A percentile compares a stretch with the other conserved stretches of the same genome.
Evolutionary conservation across 2,797 vertebrate genomes (phyloP).

Genomic region (Carduelis carduelis): DNA sequence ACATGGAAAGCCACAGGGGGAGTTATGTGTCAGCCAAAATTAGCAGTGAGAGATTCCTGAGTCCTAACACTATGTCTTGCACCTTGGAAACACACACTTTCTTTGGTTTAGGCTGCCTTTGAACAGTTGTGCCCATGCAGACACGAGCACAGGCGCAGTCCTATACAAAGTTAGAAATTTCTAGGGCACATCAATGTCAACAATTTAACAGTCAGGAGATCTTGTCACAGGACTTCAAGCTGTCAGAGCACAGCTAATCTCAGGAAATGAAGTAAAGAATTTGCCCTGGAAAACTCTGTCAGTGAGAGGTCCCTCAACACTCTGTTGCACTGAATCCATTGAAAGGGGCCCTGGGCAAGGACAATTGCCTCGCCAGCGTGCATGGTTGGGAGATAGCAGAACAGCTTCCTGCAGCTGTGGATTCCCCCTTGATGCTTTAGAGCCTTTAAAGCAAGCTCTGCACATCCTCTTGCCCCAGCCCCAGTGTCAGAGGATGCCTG

Average conservation of each 20-base stretch:
- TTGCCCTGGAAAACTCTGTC: neutral
- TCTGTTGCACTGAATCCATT: neutral
- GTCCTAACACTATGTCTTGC: neutral
- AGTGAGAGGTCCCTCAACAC: neutral
- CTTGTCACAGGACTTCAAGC: neutral
- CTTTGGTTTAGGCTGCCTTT: neutral
- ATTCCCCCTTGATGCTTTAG: rapidly evolving
- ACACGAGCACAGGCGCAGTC: neutral
- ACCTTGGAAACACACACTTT: rapidly evolving
- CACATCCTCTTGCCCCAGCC: no score
- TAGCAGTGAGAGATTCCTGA: neutral
- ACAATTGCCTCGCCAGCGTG: rapidly evolving
- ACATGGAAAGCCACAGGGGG: neutral
- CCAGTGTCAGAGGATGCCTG: neutral
- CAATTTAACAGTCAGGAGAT: neutral
- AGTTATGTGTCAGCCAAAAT: neutral
- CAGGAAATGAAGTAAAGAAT: neutral
- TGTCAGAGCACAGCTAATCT: neutral
- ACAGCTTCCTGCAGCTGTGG: neutral
- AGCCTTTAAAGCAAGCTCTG: neutral
- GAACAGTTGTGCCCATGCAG: neutral
- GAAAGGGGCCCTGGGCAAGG: neutral
- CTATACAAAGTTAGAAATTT: neutral
- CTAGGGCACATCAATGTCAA: neutral
- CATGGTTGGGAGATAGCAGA: neutral